Conservation (phyloP, 1,140 invertebrate species). For the fruit fly (Drosophila melanogaster) region Release_6_plus_ISO1_MT NT_033779.5:15774001-15774500, state of each 20-base stretch:
- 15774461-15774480: no score
- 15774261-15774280: constrained; percentile 40
- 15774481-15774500: no score
- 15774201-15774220: constrained; percentile 76
- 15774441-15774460: no score
- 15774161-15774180: constrained; percentile 32
- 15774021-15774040: constrained; percentile 39
- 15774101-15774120: constrained; percentile 42
- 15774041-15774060: constrained; percentile 68
- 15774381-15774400: not conserved
- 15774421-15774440: no score
- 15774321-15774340: constrained; percentile 6
- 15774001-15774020: constrained; percentile 25
- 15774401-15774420: not conserved
- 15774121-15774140: constrained; percentile 58
- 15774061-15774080: constrained; percentile 50
- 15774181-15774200: constrained; percentile 75
- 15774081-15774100: constrained; percentile 18
- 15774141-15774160: constrained; percentile 42
- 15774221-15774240: constrained; percentile 80
- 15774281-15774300: constrained; percentile 68
- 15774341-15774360: not conserved
- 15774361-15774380: constrained; percentile 11
- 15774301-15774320: constrained; percentile 15
- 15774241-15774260: constrained; percentile 60